Evolutionary conservation across 2,888 invertebrate species (phyloP).

Genomic region (Caenorhabditis sp.): DNA sequence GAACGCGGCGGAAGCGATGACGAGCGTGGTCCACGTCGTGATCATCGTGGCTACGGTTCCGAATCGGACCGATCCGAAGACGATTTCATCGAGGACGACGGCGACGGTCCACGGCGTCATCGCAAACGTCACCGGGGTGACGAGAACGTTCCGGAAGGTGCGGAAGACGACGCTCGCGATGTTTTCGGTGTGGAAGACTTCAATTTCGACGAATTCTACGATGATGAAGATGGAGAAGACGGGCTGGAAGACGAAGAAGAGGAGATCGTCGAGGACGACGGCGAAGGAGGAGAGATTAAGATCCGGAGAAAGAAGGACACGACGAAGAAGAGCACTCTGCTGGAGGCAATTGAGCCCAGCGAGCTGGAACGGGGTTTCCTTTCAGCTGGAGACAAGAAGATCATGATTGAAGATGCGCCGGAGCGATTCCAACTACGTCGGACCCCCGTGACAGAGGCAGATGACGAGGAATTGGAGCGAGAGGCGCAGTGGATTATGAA

Average conservation of each 20-base stretch:
- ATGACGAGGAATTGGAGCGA: slow-evolving; percentile 87
- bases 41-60: slow-evolving; percentile 35
- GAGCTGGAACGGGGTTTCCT: slow-evolving; percentile 96
- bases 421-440: slow-evolving; percentile 79
- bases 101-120: slow-evolving; percentile 38
- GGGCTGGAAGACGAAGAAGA: slow-evolving; percentile 72
- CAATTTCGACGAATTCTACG: slow-evolving; percentile 82
- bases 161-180: slow-evolving; percentile 89
- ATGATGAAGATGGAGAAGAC: slow-evolving; percentile 77
- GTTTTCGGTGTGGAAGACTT: slow-evolving; percentile 97
- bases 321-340: slow-evolving; percentile 66
- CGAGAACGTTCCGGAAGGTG: slow-evolving; percentile 60
- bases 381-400: slow-evolving; percentile 93
- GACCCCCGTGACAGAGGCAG: slow-evolving; percentile 73
- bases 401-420: slow-evolving; percentile 81
- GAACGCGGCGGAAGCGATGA: slow-evolving; percentile 81
- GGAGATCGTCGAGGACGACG: slow-evolving; percentile 75
- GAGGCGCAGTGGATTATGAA: slow-evolving; percentile 98
- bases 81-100: slow-evolving; percentile 96
- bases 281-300: slow-evolving; percentile 79
- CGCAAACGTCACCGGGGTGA: slow-evolving; percentile 44
- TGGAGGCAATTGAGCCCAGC: slow-evolving; percentile 87
- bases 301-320: slow-evolving; percentile 65
- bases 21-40: slow-evolving; percentile 78
- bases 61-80: slow-evolving; percentile 81